Evolutionary conservation across 2,113 vertebrate species (phyloP), one percentile per base, ranked within the genome.

Genomic region (Nansenia antarctica): DNA sequence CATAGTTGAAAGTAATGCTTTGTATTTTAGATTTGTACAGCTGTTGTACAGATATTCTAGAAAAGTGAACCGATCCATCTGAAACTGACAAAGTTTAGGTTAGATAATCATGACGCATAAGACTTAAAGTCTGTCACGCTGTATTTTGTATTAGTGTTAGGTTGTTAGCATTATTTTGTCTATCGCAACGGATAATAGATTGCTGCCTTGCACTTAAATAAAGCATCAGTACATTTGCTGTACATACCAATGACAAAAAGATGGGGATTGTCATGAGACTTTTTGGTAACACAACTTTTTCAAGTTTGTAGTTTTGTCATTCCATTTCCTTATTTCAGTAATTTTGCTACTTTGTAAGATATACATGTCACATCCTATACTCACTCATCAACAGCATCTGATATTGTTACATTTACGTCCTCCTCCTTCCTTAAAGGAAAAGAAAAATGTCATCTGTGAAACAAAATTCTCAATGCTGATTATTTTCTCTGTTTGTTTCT

Each of bases 131-230:
- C 27, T 32, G 32, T 62, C 61, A 61, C 66, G 66, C 70, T 54
- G 49, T 0, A 22, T 47, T 65, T 74, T 20, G 58, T 8, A 35
- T 61, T 76, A 63, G 67, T 55, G 71, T 39, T 39, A 63, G 29
- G 30, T n/a, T 42, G 47, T 15, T 27, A 22, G 79, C 74, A 75
- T 67, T 59, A 64, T 77, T 83, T 83, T 78, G 77, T 82, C 68
- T 32, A 49, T 15, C 8, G 7, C 45, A 8, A 49, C 8, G 45
- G 20, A 49, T n/a, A 75, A 31, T 86, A 77, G 69, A 81, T 82
- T 67, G 83, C 83, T 87, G 87, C 88, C 87, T 90, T 88, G 82
- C 69, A 79, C 34, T 60, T 68, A 72, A 87, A 85, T 85, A 72
- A 87, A 85, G 83, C 45, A 6, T 49, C 4, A 6, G 14, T 49